Conservation (phyloP, 2,797 vertebrate genomes). For the Sebastes taczanowskii region DNA sequence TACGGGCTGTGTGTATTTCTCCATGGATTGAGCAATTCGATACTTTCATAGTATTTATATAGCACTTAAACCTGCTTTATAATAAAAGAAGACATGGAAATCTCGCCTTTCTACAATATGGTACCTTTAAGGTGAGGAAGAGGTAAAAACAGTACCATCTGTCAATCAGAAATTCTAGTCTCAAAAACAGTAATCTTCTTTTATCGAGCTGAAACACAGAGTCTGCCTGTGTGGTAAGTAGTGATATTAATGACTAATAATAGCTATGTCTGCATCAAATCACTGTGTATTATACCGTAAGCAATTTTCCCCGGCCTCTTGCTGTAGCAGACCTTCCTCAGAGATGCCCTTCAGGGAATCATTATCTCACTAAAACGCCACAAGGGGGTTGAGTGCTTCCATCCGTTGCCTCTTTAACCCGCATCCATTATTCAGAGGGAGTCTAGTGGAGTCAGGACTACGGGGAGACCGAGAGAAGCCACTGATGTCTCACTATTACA, state of each 20-base stretch:
- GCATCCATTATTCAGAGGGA: slow-evolving; percentile 70
- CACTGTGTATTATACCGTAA: slow-evolving; percentile 15
- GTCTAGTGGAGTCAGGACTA: slow-evolving; percentile 42
- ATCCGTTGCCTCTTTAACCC: slow-evolving; percentile 65
- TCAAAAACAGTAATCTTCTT: slow-evolving; percentile 2
- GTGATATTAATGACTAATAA: slow-evolving; percentile 22
- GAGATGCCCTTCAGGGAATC: slow-evolving; percentile 56
- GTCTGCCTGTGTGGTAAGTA: neutral
- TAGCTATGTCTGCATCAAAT: slow-evolving; percentile 27
- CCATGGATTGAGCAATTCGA: no score
- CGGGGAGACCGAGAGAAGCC: slow-evolving; percentile 19
- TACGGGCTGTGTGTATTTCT: no score
- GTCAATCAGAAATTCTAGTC: slow-evolving; percentile 5
- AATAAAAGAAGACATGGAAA: no score
- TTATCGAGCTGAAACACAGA: slow-evolving; percentile 2
- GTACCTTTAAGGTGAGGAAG: neutral
- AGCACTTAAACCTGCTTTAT: no score
- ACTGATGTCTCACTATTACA: slow-evolving; percentile 36
- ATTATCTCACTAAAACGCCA: slow-evolving; percentile 68
- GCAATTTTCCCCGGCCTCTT: slow-evolving; percentile 16
- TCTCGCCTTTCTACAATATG: no score
- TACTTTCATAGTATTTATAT: no score
- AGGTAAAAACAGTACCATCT: slow-evolving; percentile 5
- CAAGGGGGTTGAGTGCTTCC: slow-evolving; percentile 52
- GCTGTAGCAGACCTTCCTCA: slow-evolving; percentile 38